Percentiles rank a stretch among this genome's conserved stretches.
These are phyloP conservation scores for Drosophila gunungcola DNA, from an alignment of 1,140 invertebrate species.

Conservation along the genomic window DNA sequence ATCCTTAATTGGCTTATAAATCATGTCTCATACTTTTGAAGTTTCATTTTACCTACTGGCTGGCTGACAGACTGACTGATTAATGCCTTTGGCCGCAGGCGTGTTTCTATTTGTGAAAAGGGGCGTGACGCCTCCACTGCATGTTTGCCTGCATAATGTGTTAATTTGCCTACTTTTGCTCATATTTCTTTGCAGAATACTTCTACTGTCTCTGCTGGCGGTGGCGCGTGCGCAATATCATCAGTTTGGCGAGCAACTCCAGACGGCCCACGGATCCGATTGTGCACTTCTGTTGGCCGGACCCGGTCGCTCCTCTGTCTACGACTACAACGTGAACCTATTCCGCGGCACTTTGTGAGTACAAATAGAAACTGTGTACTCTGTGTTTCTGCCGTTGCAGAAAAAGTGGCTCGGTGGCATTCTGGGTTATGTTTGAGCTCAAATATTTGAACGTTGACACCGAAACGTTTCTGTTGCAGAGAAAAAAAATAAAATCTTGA, in stretches of 20 bases:
- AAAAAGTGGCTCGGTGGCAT: slow-evolving; percentile 40
- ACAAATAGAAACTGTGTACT: slow-evolving; percentile 52
- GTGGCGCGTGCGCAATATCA: slow-evolving; percentile 70
- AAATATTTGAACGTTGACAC: slow-evolving; percentile 57
- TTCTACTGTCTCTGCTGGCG: slow-evolving; percentile 46
- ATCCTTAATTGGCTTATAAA: background rate
- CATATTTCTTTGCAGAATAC: slow-evolving; percentile 68
- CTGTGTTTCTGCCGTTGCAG: background rate
- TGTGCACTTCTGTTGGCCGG: slow-evolving; percentile 91
- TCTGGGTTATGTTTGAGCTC: slow-evolving; percentile 57
- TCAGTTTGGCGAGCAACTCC: slow-evolving; percentile 74
- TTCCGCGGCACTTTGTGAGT: slow-evolving; percentile 90
- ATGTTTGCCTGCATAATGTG: slow-evolving; percentile 20
- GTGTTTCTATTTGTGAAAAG: slow-evolving; percentile 48
- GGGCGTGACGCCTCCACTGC: slow-evolving; percentile 34
- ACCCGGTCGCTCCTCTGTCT: slow-evolving; percentile 90
- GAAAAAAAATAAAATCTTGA: background rate
- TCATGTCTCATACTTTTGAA: background rate
- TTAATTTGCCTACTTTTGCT: slow-evolving; percentile 37
- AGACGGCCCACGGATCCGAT: slow-evolving; percentile 85
- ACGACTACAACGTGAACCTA: slow-evolving; percentile 93
- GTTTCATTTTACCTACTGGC: background rate
- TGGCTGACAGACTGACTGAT: slow-evolving; percentile 18
- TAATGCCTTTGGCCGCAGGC: slow-evolving; percentile 48
- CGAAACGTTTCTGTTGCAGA: slow-evolving; percentile 21